Evolutionary conservation across 2,113 vertebrate genomes (phyloP).

Genomic region (Burhinus oedicnemus): DNA sequence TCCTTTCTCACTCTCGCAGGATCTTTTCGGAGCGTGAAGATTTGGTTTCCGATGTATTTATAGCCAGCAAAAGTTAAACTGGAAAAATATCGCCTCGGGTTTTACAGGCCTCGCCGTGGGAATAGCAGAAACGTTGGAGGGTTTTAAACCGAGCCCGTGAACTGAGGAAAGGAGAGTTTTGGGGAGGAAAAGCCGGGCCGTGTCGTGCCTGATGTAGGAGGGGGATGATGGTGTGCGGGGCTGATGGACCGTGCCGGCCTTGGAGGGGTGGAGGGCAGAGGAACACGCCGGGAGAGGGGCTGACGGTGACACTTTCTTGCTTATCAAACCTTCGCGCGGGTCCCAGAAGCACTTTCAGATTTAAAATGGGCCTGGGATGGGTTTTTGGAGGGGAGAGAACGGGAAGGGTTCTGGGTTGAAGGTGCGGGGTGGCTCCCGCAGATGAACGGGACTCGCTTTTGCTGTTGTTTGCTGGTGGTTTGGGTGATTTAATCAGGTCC

Average conservation of each 20-base stretch:
- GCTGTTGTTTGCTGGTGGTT: neutral
- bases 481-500: neutral
- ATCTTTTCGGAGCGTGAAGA: neutral
- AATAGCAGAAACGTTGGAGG: neutral
- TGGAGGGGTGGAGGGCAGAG: neutral
- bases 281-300: neutral
- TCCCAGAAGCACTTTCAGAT: neutral
- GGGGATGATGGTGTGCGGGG: neutral
- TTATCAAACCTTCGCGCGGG: neutral
- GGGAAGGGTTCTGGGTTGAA: neutral
- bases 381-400: neutral
- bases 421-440: neutral
- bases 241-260: neutral
- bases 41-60: neutral
- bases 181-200: neutral
- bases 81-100: neutral
- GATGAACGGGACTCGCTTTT: neutral
- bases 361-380: neutral
- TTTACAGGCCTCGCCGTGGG: constrained; percentile 1
- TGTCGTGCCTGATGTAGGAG: neutral
- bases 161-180: neutral
- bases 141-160: neutral
- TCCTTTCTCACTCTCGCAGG: accelerated
- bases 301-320: neutral
- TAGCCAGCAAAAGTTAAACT: neutral